Percentiles rank a stretch among this genome's conserved stretches.
These are phyloP conservation scores for Macroteleia sp. DNA, from an alignment of 2,888 invertebrate species.

Conservation along the genomic window DNA sequence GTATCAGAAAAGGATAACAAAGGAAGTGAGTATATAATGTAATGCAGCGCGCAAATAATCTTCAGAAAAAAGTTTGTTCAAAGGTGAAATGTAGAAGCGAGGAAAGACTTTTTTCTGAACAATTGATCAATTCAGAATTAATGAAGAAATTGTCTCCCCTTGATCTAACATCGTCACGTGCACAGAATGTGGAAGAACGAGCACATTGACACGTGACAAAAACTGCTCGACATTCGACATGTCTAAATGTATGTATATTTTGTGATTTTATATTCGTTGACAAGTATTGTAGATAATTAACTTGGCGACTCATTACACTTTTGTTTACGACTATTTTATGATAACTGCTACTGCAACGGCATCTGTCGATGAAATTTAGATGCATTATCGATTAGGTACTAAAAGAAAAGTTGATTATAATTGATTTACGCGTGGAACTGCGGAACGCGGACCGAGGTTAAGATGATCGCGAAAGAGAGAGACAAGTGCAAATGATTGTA, in stretches of 20 bases:
- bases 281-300: constrained; percentile 83
- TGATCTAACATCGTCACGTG: constrained; percentile 24
- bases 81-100: background rate
- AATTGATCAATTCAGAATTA: background rate
- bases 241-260: constrained; percentile 83
- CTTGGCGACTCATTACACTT: constrained; percentile 80
- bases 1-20: constrained; percentile 22
- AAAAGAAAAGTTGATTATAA: constrained; percentile 74
- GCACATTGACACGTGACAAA: constrained; percentile 11
- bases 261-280: constrained; percentile 83
- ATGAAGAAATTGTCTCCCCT: constrained; percentile 8
- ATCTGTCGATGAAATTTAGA: constrained; percentile 71
- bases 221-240: constrained; percentile 66
- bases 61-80: constrained; percentile 53
- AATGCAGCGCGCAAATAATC: constrained; percentile 42
- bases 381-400: constrained; percentile 73
- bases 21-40: constrained; percentile 20
- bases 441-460: too few relatives aligned
- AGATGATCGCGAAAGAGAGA: too few relatives aligned
- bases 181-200: constrained; percentile 20
- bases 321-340: constrained; percentile 69
- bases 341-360: constrained; percentile 72
- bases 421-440: constrained; percentile 66
- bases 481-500: background rate
- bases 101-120: background rate